Percentiles rank a stretch among this genome's conserved stretches.
These are phyloP conservation scores for Tympanuchus pallidicinctus DNA, from an alignment of 2,113 vertebrate genomes.

Conservation along the genomic window DNA sequence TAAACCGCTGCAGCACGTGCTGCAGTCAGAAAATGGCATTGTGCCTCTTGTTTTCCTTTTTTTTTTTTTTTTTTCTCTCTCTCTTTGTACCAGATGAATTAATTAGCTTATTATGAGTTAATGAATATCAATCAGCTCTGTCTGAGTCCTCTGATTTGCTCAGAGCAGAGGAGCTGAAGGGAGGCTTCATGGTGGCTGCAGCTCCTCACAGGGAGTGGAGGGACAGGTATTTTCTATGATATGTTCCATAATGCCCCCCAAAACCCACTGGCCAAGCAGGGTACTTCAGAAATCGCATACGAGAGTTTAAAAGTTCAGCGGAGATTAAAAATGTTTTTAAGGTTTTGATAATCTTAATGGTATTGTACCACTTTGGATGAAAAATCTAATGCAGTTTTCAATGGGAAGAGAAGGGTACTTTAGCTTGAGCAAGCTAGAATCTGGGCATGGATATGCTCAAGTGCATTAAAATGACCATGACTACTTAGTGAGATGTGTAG, in stretches of 20 bases:
- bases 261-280: neutral
- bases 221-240: neutral
- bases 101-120: neutral
- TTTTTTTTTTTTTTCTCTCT: neutral
- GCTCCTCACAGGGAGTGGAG: too few species aligned
- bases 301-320: neutral
- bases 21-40: neutral
- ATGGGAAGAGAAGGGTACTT: neutral
- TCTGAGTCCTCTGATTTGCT: too few species aligned
- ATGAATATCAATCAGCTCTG: too few species aligned
- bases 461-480: neutral
- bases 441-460: neutral
- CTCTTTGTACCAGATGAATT: neutral
- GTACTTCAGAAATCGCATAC: neutral
- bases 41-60: neutral
- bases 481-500: fast-evolving
- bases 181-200: too few species aligned
- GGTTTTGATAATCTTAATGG: neutral
- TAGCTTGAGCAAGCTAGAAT: neutral
- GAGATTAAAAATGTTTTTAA: neutral
- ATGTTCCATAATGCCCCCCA: neutral
- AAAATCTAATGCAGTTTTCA: neutral
- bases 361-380: neutral
- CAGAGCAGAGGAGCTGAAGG: too few species aligned
- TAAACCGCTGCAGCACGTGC: neutral